Evolutionary conservation across 2,888 invertebrate genomes (phyloP), one percentile per base, ranked within the genome.

Genomic region (Napeogenes sylphis): DNA sequence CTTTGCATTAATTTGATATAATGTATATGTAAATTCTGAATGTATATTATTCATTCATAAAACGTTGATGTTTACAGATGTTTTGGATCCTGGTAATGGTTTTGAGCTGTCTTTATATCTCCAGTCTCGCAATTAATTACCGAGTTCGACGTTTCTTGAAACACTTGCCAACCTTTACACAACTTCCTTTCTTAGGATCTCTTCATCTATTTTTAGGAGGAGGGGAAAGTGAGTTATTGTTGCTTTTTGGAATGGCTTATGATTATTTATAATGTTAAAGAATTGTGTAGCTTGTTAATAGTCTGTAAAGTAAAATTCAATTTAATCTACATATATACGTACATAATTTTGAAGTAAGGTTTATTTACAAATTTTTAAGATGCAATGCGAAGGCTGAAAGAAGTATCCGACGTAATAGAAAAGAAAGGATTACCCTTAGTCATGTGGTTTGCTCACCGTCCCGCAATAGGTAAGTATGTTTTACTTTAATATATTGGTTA

Each of bases 171-270:
- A 67, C 73, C 3, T 81, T 68, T 65, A 73, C 75, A 0, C 64
- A 66, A 8, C 68, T 84, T 33, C 86, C 85, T 0, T 64, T 85
- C n/a, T 21, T 85, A 2, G 85, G 86, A 0, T 81, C 79, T 58
- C 42, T 80, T 14, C 73, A 79, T 33, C 6, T 38, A 5, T 13
- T 61, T 4, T 55, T 64, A 5, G 45, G 33, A 13, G 46, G 45
- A 13, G 59, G 54, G 10, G 45, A 53, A 54, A 30, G 63, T 63
- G 51, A 46, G 55, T 56, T n/a, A 3, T 42, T 8, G n/a, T n/a
- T 21, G 21, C 21, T 21, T 21, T 21, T 21, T 21, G 21, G 1
- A 21, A 21, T 21, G 21, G 21, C 21, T 21, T 21, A 21, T 21
- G 21, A 21, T 21, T 21, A 21, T 21, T 21, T 21, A 21, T 21